These are phyloP conservation scores for Galleria mellonella DNA, from an alignment of 1,140 invertebrate species.

Conservation along the genomic window DNA sequence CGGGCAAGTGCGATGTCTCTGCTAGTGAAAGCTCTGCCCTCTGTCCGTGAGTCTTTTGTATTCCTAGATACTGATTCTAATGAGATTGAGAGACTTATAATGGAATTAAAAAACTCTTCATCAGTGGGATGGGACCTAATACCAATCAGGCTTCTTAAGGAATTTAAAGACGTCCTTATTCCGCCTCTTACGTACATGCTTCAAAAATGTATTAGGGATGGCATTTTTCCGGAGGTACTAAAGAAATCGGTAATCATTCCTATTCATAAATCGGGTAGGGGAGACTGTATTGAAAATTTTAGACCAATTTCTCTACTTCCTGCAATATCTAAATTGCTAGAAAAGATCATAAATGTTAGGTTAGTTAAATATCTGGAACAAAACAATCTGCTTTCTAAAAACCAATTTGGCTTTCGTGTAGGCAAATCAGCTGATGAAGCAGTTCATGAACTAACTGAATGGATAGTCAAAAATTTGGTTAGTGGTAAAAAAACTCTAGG, in stretches of 20 bases:
- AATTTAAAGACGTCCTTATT: no score
- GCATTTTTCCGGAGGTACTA: slow-evolving; percentile 5
- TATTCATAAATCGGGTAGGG: slow-evolving; percentile 4
- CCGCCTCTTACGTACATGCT: no score
- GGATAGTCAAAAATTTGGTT: not conserved
- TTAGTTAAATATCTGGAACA: slow-evolving; percentile 3
- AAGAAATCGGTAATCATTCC: slow-evolving; percentile 9
- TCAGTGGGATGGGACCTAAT: no score
- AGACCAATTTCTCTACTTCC: slow-evolving; percentile 10
- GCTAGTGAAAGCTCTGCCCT: no score
- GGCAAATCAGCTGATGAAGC: slow-evolving; percentile 8
- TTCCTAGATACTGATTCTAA: no score
- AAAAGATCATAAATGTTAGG: slow-evolving; percentile 3
- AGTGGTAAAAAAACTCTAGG: slow-evolving; percentile 1
- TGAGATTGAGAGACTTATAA: no score
- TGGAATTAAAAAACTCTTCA: no score
- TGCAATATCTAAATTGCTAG: slow-evolving; percentile 4
- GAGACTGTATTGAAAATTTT: slow-evolving; percentile 3
- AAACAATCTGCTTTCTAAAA: slow-evolving; percentile 2
- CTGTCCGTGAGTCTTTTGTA: no score
- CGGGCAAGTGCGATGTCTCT: no score
- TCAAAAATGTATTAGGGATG: no score
- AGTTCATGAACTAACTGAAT: not conserved
- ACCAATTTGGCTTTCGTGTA: slow-evolving; percentile 5
- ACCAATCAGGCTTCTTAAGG: no score